Conservation (phyloP, 2,113 vertebrate genomes). For the Salminus brasiliensis region DNA sequence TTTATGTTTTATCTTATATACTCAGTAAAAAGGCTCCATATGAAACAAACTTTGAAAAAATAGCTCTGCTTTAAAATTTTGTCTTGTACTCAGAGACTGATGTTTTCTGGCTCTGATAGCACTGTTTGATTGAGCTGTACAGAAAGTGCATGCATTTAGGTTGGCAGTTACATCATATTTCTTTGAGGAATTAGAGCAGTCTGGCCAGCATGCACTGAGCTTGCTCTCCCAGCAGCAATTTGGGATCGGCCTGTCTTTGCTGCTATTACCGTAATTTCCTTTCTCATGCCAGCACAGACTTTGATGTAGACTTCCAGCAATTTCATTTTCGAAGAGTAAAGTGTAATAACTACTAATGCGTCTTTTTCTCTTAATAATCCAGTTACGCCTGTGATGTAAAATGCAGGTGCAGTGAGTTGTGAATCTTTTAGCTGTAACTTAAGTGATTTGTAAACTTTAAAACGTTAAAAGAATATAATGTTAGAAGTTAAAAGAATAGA, state of each 20-base stretch:
- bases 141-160: not conserved
- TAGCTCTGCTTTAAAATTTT: not conserved
- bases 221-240: constrained; percentile 24
- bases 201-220: not conserved
- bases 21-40: not conserved
- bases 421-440: not conserved
- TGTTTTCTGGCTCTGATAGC: not conserved
- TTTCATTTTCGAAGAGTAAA: constrained; percentile 5
- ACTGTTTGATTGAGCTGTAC: not conserved
- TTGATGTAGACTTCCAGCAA: not conserved
- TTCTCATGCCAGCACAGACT: constrained; percentile 27
- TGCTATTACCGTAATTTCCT: not conserved
- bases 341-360: constrained; percentile 12
- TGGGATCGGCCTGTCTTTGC: not conserved
- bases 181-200: constrained; percentile 18
- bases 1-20: not conserved
- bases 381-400: constrained; percentile 2
- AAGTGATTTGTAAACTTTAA: not conserved
- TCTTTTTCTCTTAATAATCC: not conserved
- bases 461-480: no score
- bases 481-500: not conserved
- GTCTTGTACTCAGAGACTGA: not conserved
- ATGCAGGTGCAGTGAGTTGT: not conserved
- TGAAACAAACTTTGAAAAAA: not conserved
- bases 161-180: not conserved